Evolutionary conservation across 2,888 invertebrate genomes (phyloP), one percentile per base, ranked within the genome.

Genomic region (Fragum fragum): DNA sequence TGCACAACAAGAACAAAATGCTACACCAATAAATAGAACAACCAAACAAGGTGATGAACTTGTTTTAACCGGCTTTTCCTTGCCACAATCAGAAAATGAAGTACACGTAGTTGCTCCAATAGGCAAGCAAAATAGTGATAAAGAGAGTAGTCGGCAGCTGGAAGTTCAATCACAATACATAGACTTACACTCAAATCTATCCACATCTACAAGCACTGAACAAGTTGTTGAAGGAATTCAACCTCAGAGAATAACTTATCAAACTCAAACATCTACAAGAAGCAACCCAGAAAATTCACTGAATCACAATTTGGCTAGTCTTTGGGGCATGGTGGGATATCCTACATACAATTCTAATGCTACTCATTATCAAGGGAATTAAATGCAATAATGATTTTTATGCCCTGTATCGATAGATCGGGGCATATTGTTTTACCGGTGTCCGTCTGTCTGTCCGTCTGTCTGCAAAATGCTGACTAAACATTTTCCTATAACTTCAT

Each of bases 261-360:
- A 36, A 36, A 9, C 9, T 36, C 32, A 36, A 36, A 9, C 9
- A 9, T 9, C 32, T 36, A 6, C 9, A 36, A 3, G 5, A 36
- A 36, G 32, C 32, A 14, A 18, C 2, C 32, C 63, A 6, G 63
- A 63, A n/a, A 18, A 73, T n/a, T 28, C 36, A 18, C 23, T 82
- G 26, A 47, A 59, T 32, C 83, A 76, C 26, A 66, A 73, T 9
- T 63, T 76, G 23, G 70, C 61, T 11, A 81, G 73, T 73, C 59
- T 83, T 9, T 83, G 83, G 83, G 76, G 83, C 21, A 76, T 76
- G 69, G 63, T 76, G 26, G 78, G 78, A 21, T 79, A 83, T 42
- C 82, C 72, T 7, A 36, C 79, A 0, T 69, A 73, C 53, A 18
- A 66, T 21, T 52, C 69, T 0, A 83, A 63, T 68, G n/a, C 57